Conservation (phyloP, 2,888 invertebrate genomes). For the Drosophila pegasa region DNA sequence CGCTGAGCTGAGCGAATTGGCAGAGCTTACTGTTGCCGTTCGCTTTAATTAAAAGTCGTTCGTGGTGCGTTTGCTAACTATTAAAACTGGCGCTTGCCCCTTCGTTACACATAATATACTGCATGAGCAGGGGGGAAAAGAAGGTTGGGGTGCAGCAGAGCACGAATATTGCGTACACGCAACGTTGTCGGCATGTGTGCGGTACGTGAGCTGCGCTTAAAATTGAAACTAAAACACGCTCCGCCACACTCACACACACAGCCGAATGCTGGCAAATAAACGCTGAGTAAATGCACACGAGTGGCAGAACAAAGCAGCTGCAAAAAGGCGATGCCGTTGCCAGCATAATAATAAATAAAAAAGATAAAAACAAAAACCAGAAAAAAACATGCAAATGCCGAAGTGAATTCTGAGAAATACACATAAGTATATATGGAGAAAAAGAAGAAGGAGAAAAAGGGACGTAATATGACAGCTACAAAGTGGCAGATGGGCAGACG, state of each 20-base stretch:
- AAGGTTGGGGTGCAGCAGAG: no score
- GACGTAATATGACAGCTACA: conserved; percentile 19
- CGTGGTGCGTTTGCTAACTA: conserved; percentile 21
- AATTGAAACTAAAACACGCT: conserved; percentile 41
- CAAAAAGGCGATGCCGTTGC: not conserved
- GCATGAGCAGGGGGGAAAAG: not conserved
- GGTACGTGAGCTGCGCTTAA: conserved; percentile 33
- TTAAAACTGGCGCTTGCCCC: conserved; percentile 12
- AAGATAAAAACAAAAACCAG: not conserved
- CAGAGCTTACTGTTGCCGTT: conserved; percentile 4
- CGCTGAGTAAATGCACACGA: not conserved
- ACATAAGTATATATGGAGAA: not conserved
- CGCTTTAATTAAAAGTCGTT: conserved; percentile 59
- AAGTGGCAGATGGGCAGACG: conserved; percentile 24
- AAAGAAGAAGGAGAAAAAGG: not conserved
- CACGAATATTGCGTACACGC: conserved; percentile 38
- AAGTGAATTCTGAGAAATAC: conserved; percentile 16
- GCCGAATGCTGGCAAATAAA: conserved; percentile 8
- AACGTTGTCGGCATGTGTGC: conserved; percentile 34
- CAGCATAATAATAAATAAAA: not conserved
- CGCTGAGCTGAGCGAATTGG: no score
- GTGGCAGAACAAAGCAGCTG: conserved; percentile 1
- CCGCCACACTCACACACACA: not conserved
- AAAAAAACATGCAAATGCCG: conserved; percentile 16
- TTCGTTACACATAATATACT: conserved; percentile 19